phyloP scores from a whole-genome alignment of 2,888 invertebrate genomes.

The Cheilosia vulpina region DNA sequence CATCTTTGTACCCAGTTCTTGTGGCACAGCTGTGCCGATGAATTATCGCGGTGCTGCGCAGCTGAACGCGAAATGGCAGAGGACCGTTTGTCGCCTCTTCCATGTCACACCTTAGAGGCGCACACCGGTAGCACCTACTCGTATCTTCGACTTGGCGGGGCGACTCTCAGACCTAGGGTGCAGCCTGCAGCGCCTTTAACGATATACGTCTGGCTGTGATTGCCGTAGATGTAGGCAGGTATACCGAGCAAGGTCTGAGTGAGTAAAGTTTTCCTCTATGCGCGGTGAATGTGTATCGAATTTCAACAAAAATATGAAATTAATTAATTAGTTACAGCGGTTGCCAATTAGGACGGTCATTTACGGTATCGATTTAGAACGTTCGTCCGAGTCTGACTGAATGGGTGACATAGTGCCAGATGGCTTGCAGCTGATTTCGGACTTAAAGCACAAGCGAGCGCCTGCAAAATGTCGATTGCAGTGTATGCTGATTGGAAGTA shows the following conservation, averaged over 20 bases:
- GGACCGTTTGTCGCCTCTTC: slow-evolving; percentile 71
- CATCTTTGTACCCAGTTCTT: slow-evolving; percentile 37
- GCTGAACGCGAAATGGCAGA: slow-evolving; percentile 53
- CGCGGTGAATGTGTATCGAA: slow-evolving; percentile 69
- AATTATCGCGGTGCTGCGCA: slow-evolving; percentile 44
- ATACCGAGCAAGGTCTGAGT: slow-evolving; percentile 20
- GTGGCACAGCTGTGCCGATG: slow-evolving; percentile 61
- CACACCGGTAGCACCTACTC: slow-evolving; percentile 26
- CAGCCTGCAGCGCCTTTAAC: neutral
- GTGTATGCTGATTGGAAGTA: neutral
- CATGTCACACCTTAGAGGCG: slow-evolving; percentile 64
- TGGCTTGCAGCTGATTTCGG: slow-evolving; percentile 57
- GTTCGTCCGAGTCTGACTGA: slow-evolving; percentile 53
- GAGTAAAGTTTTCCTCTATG: neutral
- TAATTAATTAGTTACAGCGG: slow-evolving; percentile 69
- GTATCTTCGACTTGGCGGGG: neutral
- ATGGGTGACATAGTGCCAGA: slow-evolving; percentile 33
- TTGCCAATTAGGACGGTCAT: slow-evolving; percentile 69
- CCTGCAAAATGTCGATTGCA: neutral
- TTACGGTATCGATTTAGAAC: slow-evolving; percentile 56
- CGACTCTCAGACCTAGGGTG: slow-evolving; percentile 17
- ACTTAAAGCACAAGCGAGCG: slow-evolving; percentile 6
- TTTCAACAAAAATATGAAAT: slow-evolving; percentile 69
- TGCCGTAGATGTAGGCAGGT: neutral
- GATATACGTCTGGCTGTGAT: slow-evolving; percentile 22